These are phyloP conservation scores for Psilopogon haemacephalus DNA, from an alignment of 2,113 vertebrate genomes.

Conservation along the genomic window DNA sequence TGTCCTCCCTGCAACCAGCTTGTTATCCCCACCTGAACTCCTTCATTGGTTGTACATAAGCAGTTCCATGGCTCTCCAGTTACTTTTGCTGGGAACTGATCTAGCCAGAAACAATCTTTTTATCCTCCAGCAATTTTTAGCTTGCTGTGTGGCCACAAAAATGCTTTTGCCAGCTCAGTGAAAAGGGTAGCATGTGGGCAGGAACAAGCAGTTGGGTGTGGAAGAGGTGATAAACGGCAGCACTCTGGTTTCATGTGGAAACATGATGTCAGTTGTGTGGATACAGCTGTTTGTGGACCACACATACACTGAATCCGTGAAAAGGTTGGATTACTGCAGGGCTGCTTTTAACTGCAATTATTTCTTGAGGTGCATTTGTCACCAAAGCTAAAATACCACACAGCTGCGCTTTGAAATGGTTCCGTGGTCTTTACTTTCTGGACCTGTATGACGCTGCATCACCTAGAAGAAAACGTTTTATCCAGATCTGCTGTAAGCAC, in stretches of 20 bases:
- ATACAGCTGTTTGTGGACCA: background rate
- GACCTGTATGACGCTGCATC: background rate
- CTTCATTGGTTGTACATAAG: background rate
- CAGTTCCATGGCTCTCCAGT: background rate
- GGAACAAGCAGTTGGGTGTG: background rate
- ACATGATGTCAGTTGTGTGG: background rate
- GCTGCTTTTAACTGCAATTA: background rate
- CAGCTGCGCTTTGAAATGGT: background rate
- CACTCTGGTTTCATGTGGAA: background rate
- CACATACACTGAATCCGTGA: background rate
- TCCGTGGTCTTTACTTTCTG: background rate
- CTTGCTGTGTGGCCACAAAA: background rate
- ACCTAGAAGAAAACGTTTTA: background rate
- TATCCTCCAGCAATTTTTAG: background rate
- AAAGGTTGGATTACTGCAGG: background rate
- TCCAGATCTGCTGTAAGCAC: background rate
- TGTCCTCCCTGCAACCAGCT: background rate
- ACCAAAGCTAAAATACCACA: background rate
- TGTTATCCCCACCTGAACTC: background rate
- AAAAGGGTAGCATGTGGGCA: background rate
- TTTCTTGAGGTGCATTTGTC: background rate
- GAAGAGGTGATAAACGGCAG: background rate
- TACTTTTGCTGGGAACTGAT: background rate
- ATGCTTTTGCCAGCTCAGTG: background rate
- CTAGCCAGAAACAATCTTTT: background rate